These are phyloP conservation scores for Phaethon lepturus DNA, from an alignment of 2,113 vertebrate genomes.

Conservation along the genomic window DNA sequence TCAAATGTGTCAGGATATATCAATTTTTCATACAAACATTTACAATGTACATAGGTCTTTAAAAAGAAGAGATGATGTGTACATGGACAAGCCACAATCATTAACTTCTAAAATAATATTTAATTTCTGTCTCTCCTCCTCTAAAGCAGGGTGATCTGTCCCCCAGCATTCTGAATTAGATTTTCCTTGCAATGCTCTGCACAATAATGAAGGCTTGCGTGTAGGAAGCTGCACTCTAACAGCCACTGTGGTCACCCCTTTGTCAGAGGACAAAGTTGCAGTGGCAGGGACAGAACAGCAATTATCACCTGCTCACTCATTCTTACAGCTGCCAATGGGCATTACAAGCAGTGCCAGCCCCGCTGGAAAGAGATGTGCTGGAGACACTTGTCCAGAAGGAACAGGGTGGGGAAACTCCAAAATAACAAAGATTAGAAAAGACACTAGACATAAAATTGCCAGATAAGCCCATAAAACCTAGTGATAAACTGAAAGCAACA, in stretches of 20 bases:
- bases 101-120: not conserved
- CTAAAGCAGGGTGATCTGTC: not conserved
- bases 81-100: not conserved
- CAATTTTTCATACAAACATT: not conserved
- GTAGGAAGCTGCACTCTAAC: not conserved
- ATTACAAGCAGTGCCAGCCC: not conserved
- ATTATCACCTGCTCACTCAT: not conserved
- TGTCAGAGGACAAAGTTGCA: not conserved
- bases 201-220: not conserved
- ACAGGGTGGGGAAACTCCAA: not conserved
- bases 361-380: not conserved
- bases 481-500: not conserved
- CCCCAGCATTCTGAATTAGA: not conserved
- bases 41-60: not conserved
- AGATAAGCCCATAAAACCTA: not conserved
- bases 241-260: not conserved
- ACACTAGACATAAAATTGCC: not conserved
- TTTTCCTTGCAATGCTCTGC: not conserved
- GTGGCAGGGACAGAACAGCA: not conserved
- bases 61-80: not conserved
- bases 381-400: not conserved
- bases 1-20: not conserved
- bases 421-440: not conserved
- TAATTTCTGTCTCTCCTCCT: not conserved
- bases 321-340: not conserved